Conservation (phyloP, 2,113 vertebrate species). For the Rana temporaria region DNA sequence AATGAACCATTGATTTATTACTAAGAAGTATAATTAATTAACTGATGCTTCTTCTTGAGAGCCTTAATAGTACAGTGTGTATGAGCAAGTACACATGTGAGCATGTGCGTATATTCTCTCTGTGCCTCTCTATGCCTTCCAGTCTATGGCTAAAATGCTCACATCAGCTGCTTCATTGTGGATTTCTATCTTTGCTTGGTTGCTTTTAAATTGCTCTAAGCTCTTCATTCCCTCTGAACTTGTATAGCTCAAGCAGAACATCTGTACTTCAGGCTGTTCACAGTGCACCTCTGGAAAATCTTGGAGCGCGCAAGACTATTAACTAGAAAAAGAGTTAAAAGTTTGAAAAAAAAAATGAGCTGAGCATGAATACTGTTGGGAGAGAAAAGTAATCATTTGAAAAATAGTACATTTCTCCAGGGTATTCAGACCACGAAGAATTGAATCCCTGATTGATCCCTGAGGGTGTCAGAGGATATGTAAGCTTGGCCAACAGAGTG, state of each 20-base stretch:
- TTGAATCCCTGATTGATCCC: conserved; percentile 60
- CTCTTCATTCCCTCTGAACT: conserved; percentile 67
- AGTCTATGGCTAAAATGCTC: conserved; percentile 67
- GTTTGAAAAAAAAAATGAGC: conserved; percentile 37
- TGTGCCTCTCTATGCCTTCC: conserved; percentile 60
- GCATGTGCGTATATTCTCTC: conserved; percentile 1
- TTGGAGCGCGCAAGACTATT: conserved; percentile 55
- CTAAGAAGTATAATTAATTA: no score
- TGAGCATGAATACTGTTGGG: conserved; percentile 38
- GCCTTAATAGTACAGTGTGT: background rate
- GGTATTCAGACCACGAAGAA: conserved; percentile 56
- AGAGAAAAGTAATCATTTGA: conserved; percentile 63
- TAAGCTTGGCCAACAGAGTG: conserved; percentile 60
- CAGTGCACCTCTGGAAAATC: conserved; percentile 62
- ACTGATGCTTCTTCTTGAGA: no score
- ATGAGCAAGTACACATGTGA: background rate
- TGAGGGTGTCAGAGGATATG: conserved; percentile 48
- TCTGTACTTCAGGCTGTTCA: conserved; percentile 66
- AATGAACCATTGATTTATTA: no score
- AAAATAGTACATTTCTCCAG: conserved; percentile 60
- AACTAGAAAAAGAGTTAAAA: conserved; percentile 60
- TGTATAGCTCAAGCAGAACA: conserved; percentile 70
- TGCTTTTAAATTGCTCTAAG: conserved; percentile 75
- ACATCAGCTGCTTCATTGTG: conserved; percentile 72
- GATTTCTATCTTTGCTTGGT: conserved; percentile 70